A percentile compares a stretch with the other conserved stretches of the same genome.
Conservation (phyloP, 2,888 invertebrate genomes). For the Pammene aurita region DNA sequence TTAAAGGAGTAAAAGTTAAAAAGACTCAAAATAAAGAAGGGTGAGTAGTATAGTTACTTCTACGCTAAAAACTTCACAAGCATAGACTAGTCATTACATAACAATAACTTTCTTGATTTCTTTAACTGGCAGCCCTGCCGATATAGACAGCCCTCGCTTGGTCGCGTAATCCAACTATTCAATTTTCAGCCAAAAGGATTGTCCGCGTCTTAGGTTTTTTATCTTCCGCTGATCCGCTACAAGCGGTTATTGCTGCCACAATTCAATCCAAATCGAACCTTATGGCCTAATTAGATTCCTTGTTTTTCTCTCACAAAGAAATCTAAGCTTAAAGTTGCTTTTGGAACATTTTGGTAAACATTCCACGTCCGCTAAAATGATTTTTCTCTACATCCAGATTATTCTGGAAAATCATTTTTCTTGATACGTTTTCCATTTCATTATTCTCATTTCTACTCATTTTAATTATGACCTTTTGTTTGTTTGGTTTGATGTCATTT, state of each 20-base stretch:
- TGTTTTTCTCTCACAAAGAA: constrained; percentile 28
- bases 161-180: constrained; percentile 81
- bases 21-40: no score
- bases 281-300: constrained; percentile 49
- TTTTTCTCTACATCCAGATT: no score
- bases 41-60: no score
- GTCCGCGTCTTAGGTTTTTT: constrained; percentile 76
- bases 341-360: neutral
- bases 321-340: constrained; percentile 1
- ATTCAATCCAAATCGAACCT: constrained; percentile 44
- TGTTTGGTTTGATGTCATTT: no score
- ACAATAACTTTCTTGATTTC: neutral
- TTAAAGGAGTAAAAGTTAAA: no score
- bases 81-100: no score
- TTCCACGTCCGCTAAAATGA: neutral
- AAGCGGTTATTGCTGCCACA: constrained; percentile 65
- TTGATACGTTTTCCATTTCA: neutral
- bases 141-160: constrained; percentile 53
- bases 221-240: constrained; percentile 67
- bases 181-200: constrained; percentile 80
- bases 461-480: no score
- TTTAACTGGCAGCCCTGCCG: constrained; percentile 54
- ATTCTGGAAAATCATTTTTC: neutral
- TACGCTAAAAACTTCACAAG: no score
- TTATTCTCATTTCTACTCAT: no score